Base-by-base conservation (phyloP, 2,888 invertebrate genomes). In the Rhaphigaster nebulosa region DNA sequence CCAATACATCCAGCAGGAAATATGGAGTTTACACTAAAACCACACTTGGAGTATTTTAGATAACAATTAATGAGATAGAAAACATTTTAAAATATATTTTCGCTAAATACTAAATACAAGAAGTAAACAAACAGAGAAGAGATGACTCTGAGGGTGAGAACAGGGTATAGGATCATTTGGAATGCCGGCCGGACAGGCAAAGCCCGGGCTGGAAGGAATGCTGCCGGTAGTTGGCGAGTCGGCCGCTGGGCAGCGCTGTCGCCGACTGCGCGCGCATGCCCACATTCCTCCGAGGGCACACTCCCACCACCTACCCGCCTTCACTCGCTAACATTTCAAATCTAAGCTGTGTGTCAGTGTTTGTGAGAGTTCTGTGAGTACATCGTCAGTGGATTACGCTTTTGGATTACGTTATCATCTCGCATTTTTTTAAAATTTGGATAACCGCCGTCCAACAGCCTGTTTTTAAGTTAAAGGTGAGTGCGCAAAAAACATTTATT, bases 201-300 rank as follows among this genome's bases (percentile, higher is more conserved):
- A 87, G 87, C 50, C 87, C 54, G 60, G 87, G 41, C 38, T 56
- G 54, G 50, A 15, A 88, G 84, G 54, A 54, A 88, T 88, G 88
- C 60, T 54, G 54, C 26, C 52, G 38, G 18, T 52, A 54, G 88
- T 88, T 54, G 45, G 88, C 34, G 41, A 38, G 88, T 34, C 88
- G 29, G 45, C 88, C 88, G 88, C 56, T 88, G 54, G 88, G 41
- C 34, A 60, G 50, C 88, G 88, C 88, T 88, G 88, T n/a, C 56
- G 1, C 3, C 3, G 88, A 34, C 20, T 54, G 88, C 88, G 60
- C 60, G 88, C 88, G 88, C 88, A 88, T 38, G 38, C 56, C 56
- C 56, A 60, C 56, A 60, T 60, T 54, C 88, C 54, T 88, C 84
- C n/a, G 84, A 84, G 84, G 45, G 45, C 45, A 45, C 84, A 84